These are phyloP conservation scores for Microplitis demolitor DNA, from an alignment of 1,140 invertebrate species.

Conservation along the genomic window DNA sequence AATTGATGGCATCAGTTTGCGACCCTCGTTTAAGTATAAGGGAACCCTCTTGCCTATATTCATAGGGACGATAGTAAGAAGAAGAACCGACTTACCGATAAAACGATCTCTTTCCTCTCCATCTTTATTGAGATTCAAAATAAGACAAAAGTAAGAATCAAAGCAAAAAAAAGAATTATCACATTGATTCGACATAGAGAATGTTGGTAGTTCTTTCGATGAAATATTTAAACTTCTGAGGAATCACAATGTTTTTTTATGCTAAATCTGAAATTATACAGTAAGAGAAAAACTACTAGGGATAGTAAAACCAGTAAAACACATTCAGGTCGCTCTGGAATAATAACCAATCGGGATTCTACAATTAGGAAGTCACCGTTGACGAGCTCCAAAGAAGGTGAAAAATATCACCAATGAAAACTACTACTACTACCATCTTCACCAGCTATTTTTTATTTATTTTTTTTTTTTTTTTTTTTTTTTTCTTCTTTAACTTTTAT, in stretches of 20 bases:
- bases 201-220: neutral
- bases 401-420: constrained; percentile 17
- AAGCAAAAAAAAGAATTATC: constrained; percentile 18
- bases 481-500: neutral
- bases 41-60: constrained; percentile 4
- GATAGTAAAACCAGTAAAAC: neutral
- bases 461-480: constrained; percentile 20
- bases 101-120: constrained; percentile 9
- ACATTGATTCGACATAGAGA: neutral
- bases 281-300: too few relatives aligned
- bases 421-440: neutral
- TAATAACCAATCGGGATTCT: constrained; percentile 24
- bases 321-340: neutral
- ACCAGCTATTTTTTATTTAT: neutral
- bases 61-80: constrained; percentile 7
- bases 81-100: constrained; percentile 6
- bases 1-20: constrained; percentile 25
- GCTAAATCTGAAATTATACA: neutral
- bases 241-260: constrained; percentile 8
- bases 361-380: constrained; percentile 21
- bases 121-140: constrained; percentile 1
- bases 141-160: neutral
- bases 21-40: constrained; percentile 20
- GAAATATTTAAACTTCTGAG: neutral
- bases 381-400: constrained; percentile 17